These are phyloP conservation scores for Nysson spinosus DNA, from an alignment of 2,888 invertebrate species.

Conservation along the genomic window DNA sequence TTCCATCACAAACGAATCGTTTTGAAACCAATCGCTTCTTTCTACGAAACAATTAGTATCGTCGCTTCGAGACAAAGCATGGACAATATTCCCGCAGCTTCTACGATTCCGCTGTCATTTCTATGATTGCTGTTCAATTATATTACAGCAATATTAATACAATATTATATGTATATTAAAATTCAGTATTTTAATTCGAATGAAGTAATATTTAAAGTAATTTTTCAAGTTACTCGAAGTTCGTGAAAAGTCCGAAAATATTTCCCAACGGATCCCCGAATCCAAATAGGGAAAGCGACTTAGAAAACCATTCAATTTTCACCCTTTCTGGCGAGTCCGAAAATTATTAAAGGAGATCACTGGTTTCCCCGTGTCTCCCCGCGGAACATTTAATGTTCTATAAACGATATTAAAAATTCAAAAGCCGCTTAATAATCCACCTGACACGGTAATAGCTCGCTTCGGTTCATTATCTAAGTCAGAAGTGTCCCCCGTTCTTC, in stretches of 20 bases:
- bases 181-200: too few species aligned
- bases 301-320: constrained; percentile 8
- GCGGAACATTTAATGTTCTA: neutral
- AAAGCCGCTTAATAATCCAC: constrained; percentile 1
- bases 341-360: constrained; percentile 9
- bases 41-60: constrained; percentile 32
- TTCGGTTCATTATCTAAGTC: neutral
- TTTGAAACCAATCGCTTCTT: constrained; percentile 33
- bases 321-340: neutral
- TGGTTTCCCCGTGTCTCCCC: neutral
- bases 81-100: too few species aligned
- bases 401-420: constrained; percentile 16
- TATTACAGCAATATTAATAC: too few species aligned
- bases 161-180: too few species aligned
- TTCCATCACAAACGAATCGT: constrained; percentile 17
- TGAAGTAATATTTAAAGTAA: too few species aligned
- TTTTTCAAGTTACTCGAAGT: too few species aligned
- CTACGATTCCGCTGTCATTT: neutral
- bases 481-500: neutral
- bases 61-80: constrained; percentile 6
- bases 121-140: too few species aligned
- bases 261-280: too few species aligned
- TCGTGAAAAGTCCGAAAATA: too few species aligned
- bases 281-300: too few species aligned
- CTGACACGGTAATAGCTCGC: neutral